Evolutionary conservation across 2,797 vertebrate genomes (phyloP).

Genomic region (Ptychadena robeensis): DNA sequence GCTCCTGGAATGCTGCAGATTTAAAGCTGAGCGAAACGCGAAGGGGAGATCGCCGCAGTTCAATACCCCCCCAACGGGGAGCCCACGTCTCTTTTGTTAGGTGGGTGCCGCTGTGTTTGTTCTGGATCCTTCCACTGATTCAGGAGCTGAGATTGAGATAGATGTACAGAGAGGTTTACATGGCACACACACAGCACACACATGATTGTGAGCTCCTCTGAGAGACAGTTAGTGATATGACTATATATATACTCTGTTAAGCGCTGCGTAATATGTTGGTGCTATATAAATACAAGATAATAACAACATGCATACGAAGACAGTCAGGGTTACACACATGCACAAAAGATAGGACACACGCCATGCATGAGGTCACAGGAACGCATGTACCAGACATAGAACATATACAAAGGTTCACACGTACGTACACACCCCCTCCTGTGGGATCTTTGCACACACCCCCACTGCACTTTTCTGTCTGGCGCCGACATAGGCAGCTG

Average conservation of each 20-base stretch:
- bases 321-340: background rate
- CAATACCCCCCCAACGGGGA: background rate
- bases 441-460: slow-evolving; percentile 46
- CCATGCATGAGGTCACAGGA: slow-evolving; percentile 1
- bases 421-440: slow-evolving; percentile 50
- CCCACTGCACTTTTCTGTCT: slow-evolving; percentile 7
- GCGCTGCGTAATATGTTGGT: too few species aligned
- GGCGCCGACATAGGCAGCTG: slow-evolving; percentile 38
- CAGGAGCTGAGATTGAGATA: slow-evolving; percentile 6
- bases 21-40: slow-evolving; percentile 7
- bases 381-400: background rate
- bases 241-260: too few species aligned
- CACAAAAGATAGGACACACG: slow-evolving; percentile 2
- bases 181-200: slow-evolving; percentile 10
- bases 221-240: too few species aligned
- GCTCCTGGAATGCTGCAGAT: slow-evolving; percentile 34
- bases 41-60: background rate
- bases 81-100: slow-evolving; percentile 46
- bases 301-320: background rate
- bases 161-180: background rate
- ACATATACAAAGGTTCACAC: slow-evolving; percentile 36
- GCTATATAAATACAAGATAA: too few species aligned
- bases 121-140: slow-evolving; percentile 50
- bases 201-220: too few species aligned
- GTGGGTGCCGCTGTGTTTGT: slow-evolving; percentile 46